Evolutionary conservation across 2,888 invertebrate species (phyloP).

Genomic region (Tinea semifulvella): DNA sequence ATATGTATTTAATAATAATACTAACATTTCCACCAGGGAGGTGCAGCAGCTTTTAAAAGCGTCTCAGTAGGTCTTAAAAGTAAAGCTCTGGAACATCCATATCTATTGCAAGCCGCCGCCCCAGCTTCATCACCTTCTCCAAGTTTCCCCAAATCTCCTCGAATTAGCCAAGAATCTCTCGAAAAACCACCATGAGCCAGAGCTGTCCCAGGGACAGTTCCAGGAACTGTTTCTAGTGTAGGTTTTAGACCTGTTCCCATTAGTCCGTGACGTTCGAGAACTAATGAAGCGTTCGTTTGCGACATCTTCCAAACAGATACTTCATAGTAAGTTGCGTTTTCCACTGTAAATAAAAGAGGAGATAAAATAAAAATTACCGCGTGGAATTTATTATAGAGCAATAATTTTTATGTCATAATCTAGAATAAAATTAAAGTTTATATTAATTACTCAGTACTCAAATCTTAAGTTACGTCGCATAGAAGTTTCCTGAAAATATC

Average conservation of each 20-base stretch:
- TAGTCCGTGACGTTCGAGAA: constrained; percentile 42
- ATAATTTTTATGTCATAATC: too few relatives aligned
- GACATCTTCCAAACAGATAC: constrained; percentile 56
- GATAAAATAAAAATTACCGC: too few relatives aligned
- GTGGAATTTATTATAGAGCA: too few relatives aligned
- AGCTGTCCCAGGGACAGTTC: constrained; percentile 24
- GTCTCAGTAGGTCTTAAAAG: constrained; percentile 47
- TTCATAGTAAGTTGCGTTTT: constrained; percentile 58
- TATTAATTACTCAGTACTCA: too few relatives aligned
- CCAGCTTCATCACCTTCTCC: constrained; percentile 49
- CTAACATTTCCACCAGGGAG: constrained; percentile 57
- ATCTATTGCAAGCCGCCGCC: constrained; percentile 52
- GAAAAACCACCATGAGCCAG: constrained; percentile 31
- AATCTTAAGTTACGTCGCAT: too few relatives aligned
- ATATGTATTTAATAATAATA: constrained; percentile 17
- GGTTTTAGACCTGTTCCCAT: constrained; percentile 49
- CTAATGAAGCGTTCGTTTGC: constrained; percentile 43
- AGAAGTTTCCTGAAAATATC: too few relatives aligned
- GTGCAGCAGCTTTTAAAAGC: constrained; percentile 38
- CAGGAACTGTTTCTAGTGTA: constrained; percentile 24
- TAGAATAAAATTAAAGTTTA: too few relatives aligned
- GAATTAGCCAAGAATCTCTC: constrained; percentile 33
- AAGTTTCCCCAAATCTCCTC: constrained; percentile 39
- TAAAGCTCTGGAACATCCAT: constrained; percentile 47
- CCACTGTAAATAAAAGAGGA: constrained; percentile 44